Evolutionary conservation across 2,113 vertebrate genomes (phyloP).

Genomic region (Alosa alosa): DNA sequence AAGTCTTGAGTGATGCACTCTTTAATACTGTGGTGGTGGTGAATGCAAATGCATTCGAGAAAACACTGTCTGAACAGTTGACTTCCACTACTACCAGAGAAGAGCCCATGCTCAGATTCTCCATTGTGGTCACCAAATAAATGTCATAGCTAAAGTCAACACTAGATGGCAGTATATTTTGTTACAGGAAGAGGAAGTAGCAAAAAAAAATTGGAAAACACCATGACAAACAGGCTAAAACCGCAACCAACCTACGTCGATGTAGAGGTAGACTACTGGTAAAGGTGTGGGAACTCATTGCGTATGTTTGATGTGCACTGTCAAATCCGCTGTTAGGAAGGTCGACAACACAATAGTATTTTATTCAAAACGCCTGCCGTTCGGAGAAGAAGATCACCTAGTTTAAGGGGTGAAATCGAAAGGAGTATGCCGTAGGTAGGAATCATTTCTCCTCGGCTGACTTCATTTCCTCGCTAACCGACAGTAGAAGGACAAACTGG

Average conservation of each 20-base stretch:
- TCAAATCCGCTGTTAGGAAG: not conserved
- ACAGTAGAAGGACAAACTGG: conserved; percentile 32
- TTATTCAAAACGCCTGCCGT: not conserved
- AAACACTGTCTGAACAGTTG: not conserved
- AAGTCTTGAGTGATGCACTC: no score
- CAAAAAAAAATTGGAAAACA: conserved; percentile 11
- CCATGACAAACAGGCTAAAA: conserved; percentile 24
- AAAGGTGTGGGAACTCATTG: not conserved
- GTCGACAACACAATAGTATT: not conserved
- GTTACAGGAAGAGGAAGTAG: conserved; percentile 33
- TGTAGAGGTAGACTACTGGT: not conserved
- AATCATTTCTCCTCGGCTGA: conserved; percentile 32
- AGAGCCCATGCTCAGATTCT: not conserved
- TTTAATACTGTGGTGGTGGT: no score
- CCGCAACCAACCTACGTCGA: conserved; percentile 31
- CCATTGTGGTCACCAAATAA: not conserved
- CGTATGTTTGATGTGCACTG: not conserved
- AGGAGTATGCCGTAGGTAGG: conserved; percentile 51
- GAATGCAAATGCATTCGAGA: not conserved
- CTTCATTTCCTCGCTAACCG: not conserved
- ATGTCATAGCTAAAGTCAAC: not conserved
- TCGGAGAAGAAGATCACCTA: not conserved
- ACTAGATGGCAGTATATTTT: conserved; percentile 17
- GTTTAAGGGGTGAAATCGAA: conserved; percentile 12
- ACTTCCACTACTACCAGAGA: not conserved